Base-by-base conservation (phyloP, 2,888 invertebrate species). In the Catocala sponsa region DNA sequence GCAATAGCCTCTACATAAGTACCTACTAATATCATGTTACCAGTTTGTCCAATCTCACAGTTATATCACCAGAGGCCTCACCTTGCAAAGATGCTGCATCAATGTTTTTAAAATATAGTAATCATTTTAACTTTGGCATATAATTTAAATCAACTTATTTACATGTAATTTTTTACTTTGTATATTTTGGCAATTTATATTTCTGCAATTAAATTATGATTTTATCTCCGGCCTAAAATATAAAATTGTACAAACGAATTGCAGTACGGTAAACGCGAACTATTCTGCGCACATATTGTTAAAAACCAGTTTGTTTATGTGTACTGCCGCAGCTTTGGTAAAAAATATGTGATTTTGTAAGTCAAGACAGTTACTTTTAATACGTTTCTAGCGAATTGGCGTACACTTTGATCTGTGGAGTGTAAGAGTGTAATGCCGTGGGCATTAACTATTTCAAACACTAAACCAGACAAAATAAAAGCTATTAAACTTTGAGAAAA, bases 221-320 rank as follows among this genome's bases (percentile, higher is more conserved):
- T 38, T 9, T 38, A 1, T 38, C 4, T 6, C 35, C 6, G 35
- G 35, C 1, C 9, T 6, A 9, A 38, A 38, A 38, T 38, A 9
- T 38, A 62, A 59, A 57, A 50, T 5, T 25, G 12, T 4, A 58
- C 43, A 65, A 72, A 53, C 44, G 9, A 63, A 49, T 4, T 46
- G 38, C 15, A 60, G 68, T 63, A 71, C 65, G 66, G 73, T 73
- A 66, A 54, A 68, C 7, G n/a, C 49, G 55, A 10, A 63, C 54
- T 63, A 58, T 64, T 63, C 48, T 67, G 47, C n/a, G 25, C 12
- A 52, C 47, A 44, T 55, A 55, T 65, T 68, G 63, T 58, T 7
- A 41, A 57, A 64, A 70, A 73, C 70, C 61, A 0, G 76, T 75
- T 73, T 6, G 5, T 55, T 66, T 68, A 75, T 61, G 71, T 46